Evolutionary conservation across 1,140 invertebrate species (phyloP).

Genomic region (Apis florea): DNA sequence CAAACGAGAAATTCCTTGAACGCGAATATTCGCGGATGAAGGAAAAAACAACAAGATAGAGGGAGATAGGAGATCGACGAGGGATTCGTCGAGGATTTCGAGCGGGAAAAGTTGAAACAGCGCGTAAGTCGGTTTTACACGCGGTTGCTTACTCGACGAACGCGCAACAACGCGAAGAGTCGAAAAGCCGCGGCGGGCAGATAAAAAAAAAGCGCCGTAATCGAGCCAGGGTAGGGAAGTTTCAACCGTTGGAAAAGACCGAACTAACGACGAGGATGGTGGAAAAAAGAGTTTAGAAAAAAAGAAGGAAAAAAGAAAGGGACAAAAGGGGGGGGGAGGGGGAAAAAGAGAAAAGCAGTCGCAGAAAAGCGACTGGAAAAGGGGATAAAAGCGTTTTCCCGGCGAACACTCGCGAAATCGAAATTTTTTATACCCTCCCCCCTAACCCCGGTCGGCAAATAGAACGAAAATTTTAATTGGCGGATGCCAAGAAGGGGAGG

Average conservation of each 20-base stretch:
- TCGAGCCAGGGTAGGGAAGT: not conserved
- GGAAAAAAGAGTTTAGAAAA: too few relatives aligned
- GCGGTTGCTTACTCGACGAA: conserved; percentile 14
- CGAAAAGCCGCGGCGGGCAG: not conserved
- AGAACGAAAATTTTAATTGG: conserved; percentile 42
- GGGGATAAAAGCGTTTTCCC: conserved; percentile 25
- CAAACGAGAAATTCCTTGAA: too few relatives aligned
- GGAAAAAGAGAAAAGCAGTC: not conserved
- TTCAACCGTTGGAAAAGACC: conserved; percentile 2
- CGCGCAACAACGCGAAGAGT: conserved; percentile 10
- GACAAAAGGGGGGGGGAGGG: too few relatives aligned
- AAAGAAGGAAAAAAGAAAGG: not conserved
- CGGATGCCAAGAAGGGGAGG: not conserved
- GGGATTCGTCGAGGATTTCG: not conserved
- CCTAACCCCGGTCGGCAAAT: conserved; percentile 3
- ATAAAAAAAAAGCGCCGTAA: not conserved
- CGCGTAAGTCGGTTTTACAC: conserved; percentile 7
- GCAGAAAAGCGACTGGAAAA: not conserved
- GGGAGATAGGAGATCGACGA: not conserved
- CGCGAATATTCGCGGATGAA: not conserved
- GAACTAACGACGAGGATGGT: conserved; percentile 29
- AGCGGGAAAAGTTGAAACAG: not conserved
- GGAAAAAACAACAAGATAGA: too few relatives aligned
- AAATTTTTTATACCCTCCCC: conserved; percentile 13
- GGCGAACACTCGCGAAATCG: conserved; percentile 1